Conservation (phyloP, 2,888 invertebrate species). For the Macaria notata region DNA sequence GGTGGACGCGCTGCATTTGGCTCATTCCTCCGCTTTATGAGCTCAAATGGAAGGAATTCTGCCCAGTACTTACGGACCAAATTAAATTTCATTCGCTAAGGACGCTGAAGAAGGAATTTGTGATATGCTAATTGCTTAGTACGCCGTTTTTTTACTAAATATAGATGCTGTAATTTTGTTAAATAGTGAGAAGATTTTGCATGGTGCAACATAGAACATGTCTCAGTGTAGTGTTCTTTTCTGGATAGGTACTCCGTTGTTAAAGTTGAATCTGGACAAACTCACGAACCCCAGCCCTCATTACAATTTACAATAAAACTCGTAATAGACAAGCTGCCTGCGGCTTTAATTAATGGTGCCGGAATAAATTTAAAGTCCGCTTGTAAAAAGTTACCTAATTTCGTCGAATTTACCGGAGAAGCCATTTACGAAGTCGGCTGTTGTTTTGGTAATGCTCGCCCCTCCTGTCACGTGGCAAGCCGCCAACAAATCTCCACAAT, state of each 20-base stretch:
- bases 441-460: slow-evolving; percentile 49
- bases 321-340: slow-evolving; percentile 16
- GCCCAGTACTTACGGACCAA: slow-evolving; percentile 9
- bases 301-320: slow-evolving; percentile 28
- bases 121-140: neutral
- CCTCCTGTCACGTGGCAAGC: slow-evolving; percentile 43
- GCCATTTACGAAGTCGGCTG: slow-evolving; percentile 44
- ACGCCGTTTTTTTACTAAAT: no score
- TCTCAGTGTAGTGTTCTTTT: no score
- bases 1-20: slow-evolving; percentile 58
- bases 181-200: no score
- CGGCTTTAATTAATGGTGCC: slow-evolving; percentile 29
- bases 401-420: slow-evolving; percentile 47
- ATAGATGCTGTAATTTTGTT: no score
- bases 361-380: slow-evolving; percentile 36
- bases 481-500: slow-evolving; percentile 45
- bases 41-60: slow-evolving; percentile 40
- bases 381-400: slow-evolving; percentile 46
- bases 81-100: slow-evolving; percentile 6
- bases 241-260: no score
- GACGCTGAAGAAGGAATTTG: neutral
- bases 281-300: slow-evolving; percentile 28
- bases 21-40: slow-evolving; percentile 60
- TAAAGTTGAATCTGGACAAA: slow-evolving; percentile 16
- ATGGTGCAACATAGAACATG: no score